These are phyloP conservation scores for Athetis lepigone DNA, from an alignment of 2,888 invertebrate genomes.

Conservation along the genomic window DNA sequence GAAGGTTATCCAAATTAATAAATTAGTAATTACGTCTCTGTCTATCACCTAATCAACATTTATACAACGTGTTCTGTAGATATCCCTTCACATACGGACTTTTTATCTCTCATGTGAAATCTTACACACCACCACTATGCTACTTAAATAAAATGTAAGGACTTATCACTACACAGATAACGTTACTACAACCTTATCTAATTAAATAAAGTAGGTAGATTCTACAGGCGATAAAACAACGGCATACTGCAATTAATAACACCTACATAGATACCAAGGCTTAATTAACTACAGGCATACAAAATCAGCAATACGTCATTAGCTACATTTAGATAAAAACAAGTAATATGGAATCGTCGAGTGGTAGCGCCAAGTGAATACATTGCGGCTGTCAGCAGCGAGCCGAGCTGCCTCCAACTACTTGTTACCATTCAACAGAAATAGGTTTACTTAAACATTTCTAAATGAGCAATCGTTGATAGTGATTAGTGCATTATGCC, in stretches of 20 bases:
- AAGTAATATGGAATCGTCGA: slow-evolving; percentile 1
- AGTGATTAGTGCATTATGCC: slow-evolving; percentile 1
- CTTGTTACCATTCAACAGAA: neutral
- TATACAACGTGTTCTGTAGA: neutral
- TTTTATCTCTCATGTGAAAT: slow-evolving; percentile 11
- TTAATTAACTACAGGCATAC: slow-evolving; percentile 51
- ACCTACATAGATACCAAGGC: slow-evolving; percentile 44
- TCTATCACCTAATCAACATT: neutral
- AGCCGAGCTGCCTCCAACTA: neutral
- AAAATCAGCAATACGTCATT: slow-evolving; percentile 31
- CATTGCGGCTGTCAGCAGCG: neutral
- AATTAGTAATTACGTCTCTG: no score
- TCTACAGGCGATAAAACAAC: slow-evolving; percentile 50
- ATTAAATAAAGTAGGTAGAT: slow-evolving; percentile 41
- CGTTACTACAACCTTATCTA: slow-evolving; percentile 55
- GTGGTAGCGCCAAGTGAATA: slow-evolving; percentile 14
- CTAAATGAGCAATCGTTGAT: neutral
- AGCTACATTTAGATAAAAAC: slow-evolving; percentile 11
- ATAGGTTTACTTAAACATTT: neutral
- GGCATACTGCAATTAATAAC: slow-evolving; percentile 30
- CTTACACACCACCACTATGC: slow-evolving; percentile 12
- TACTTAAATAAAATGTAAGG: slow-evolving; percentile 34
- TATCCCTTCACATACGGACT: slow-evolving; percentile 3
- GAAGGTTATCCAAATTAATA: neutral
- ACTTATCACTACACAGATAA: slow-evolving; percentile 50